Evolutionary conservation across 2,113 vertebrate genomes (phyloP), one percentile per base, ranked within the genome.

Genomic region (Cranoglanis bouderius): DNA sequence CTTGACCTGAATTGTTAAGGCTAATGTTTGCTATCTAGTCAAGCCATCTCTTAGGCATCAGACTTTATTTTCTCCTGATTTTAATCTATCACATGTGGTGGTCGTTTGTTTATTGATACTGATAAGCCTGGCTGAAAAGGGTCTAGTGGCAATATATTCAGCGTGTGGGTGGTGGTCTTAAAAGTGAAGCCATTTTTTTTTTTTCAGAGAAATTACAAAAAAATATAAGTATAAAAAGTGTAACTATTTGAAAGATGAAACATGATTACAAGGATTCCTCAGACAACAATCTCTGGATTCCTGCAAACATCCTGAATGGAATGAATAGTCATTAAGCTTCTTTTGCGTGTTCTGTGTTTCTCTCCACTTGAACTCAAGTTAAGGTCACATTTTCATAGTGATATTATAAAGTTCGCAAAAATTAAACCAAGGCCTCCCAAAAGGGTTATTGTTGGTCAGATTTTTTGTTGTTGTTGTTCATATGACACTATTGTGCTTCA

Each of bases 71-170:
- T 6, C 40, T 40, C 74, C 49, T 67, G 57, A 32, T 89, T 82
- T 86, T 49, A 55, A 32, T 9, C 75, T 6, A 40, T 38, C 40
- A 67, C 38, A 59, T 32, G 49, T 24, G 38, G 29, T 72, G 75
- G 38, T 74, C 32, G 59, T 24, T 55, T 85, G 59, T 85, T 78
- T 88, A 84, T 88, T 61, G 72, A 32, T 80, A 49, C 88, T 65
- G 82, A 89, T 85, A 85, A 89, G 57, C 59, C 43, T 21, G 43
- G n/a, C 51, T 78, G 74, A 81, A 49, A 81, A 24, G 4, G 61
- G 10, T 59, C 67, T 53, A 3, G 16, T 57, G 49, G 43, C 4
- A 29, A 84, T 67, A 49, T 49, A 72, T 21, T 51, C 5, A 18
- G 32, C 6, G 4, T 72, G 29, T 55, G 65, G 19, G n/a, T 67